A percentile compares a stretch with the other conserved stretches of the same genome.
Evolutionary conservation across 2,113 vertebrate genomes (phyloP).

Genomic region (Ammodytes dubius): DNA sequence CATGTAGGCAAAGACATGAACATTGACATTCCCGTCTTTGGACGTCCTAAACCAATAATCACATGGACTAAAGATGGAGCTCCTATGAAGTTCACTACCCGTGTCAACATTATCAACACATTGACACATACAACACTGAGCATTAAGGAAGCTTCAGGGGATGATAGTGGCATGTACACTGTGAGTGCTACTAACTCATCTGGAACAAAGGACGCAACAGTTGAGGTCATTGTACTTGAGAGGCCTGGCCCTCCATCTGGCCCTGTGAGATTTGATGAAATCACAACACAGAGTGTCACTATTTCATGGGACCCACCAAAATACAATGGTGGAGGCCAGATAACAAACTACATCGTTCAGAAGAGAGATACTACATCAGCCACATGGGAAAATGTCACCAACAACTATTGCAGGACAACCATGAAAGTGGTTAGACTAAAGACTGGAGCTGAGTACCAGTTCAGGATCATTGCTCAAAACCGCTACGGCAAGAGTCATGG

Average conservation of each 20-base stretch:
- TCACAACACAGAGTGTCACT: conserved; percentile 95
- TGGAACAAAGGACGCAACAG: conserved; percentile 91
- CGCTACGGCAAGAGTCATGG: conserved; percentile 96
- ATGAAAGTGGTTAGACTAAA: conserved; percentile 94
- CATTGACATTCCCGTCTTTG: conserved; percentile 92
- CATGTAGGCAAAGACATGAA: conserved; percentile 94
- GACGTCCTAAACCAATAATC: conserved; percentile 93
- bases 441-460: conserved; percentile 97
- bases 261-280: conserved; percentile 94
- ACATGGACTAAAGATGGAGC: conserved; percentile 94
- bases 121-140: conserved; percentile 87
- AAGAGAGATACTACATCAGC: conserved; percentile 96
- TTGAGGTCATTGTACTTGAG: conserved; percentile 95
- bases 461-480: conserved; percentile 98
- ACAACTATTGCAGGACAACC: conserved; percentile 92
- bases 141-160: conserved; percentile 94
- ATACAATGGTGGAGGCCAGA: conserved; percentile 94
- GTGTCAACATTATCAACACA: conserved; percentile 90
- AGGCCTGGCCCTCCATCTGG: conserved; percentile 96
- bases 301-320: conserved; percentile 94
- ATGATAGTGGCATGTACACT: conserved; percentile 94
- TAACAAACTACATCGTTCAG: conserved; percentile 97
- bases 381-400: conserved; percentile 93
- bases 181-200: conserved; percentile 90
- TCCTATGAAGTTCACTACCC: conserved; percentile 93